phyloP scores from a whole-genome alignment of 2,797 vertebrate genomes.

The Yasuhikotakia modesta region DNA sequence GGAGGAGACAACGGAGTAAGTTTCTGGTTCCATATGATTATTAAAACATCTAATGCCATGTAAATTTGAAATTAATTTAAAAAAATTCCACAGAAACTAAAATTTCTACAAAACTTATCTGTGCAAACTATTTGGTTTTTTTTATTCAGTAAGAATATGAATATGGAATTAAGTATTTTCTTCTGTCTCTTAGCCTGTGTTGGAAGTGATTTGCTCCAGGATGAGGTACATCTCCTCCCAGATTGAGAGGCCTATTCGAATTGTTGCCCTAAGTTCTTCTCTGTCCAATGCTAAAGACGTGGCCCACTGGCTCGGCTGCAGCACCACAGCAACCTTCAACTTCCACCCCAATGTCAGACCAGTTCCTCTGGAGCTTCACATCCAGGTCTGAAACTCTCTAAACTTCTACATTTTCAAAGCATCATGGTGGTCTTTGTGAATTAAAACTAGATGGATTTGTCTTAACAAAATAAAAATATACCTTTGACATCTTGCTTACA shows the following conservation, averaged over 20 bases:
- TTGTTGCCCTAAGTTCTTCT: constrained; percentile 95
- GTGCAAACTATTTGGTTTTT: too few relatives aligned
- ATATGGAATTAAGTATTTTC: too few relatives aligned
- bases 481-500: neutral
- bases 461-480: too few relatives aligned
- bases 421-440: neutral
- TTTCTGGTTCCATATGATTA: neutral
- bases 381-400: constrained; percentile 81
- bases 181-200: constrained; percentile 80
- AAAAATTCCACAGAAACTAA: too few relatives aligned
- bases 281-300: constrained; percentile 98
- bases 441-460: neutral
- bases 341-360: constrained; percentile 98
- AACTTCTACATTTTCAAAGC: too few relatives aligned
- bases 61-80: neutral
- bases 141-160: too few relatives aligned
- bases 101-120: too few relatives aligned
- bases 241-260: constrained; percentile 95
- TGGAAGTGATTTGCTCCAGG: constrained; percentile 98
- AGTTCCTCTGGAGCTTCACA: constrained; percentile 95
- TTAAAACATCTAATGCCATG: neutral
- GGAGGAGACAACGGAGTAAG: constrained; percentile 95
- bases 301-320: constrained; percentile 98
- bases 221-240: constrained; percentile 99
- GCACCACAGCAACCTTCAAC: constrained; percentile 96